Evolutionary conservation across 2,888 invertebrate species (phyloP).

Genomic region (Leucozona laternaria): DNA sequence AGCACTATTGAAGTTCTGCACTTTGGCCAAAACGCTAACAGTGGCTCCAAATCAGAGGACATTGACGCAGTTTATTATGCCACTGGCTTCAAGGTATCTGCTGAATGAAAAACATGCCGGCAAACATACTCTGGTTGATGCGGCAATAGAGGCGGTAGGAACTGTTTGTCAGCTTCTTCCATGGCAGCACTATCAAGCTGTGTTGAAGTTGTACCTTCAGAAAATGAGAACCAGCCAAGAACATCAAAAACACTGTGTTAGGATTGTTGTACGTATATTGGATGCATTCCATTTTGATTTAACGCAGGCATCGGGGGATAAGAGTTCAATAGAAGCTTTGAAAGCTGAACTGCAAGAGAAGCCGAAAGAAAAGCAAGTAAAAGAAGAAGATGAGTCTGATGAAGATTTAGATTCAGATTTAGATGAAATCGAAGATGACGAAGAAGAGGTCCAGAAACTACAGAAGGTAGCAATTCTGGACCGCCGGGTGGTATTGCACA

Average conservation of each 20-base stretch:
- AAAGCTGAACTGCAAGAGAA: conserved; percentile 78
- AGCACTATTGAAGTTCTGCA: conserved; percentile 91
- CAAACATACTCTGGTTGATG: conserved; percentile 92
- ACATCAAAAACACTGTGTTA: conserved; percentile 92
- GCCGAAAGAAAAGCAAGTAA: conserved; percentile 72
- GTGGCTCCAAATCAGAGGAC: conserved; percentile 88
- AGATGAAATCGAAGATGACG: conserved; percentile 76
- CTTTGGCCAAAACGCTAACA: conserved; percentile 86
- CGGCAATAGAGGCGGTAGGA: conserved; percentile 92
- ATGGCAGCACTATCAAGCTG: conserved; percentile 94
- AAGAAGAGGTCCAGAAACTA: conserved; percentile 81
- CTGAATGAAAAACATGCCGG: conserved; percentile 90
- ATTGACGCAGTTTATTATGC: conserved; percentile 93
- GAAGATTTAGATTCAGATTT: conserved; percentile 76
- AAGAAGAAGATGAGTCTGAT: conserved; percentile 83
- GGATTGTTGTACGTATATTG: conserved; percentile 90
- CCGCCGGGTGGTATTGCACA: conserved; percentile 86
- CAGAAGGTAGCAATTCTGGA: conserved; percentile 77
- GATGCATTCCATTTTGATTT: conserved; percentile 97
- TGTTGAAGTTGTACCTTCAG: conserved; percentile 91
- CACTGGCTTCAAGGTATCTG: conserved; percentile 92
- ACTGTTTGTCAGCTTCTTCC: conserved; percentile 91
- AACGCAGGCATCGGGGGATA: conserved; percentile 85
- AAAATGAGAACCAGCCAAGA: conserved; percentile 89
- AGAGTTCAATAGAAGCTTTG: conserved; percentile 75